Conservation (phyloP, 1,140 invertebrate species). For the Pararge aegeria region DNA sequence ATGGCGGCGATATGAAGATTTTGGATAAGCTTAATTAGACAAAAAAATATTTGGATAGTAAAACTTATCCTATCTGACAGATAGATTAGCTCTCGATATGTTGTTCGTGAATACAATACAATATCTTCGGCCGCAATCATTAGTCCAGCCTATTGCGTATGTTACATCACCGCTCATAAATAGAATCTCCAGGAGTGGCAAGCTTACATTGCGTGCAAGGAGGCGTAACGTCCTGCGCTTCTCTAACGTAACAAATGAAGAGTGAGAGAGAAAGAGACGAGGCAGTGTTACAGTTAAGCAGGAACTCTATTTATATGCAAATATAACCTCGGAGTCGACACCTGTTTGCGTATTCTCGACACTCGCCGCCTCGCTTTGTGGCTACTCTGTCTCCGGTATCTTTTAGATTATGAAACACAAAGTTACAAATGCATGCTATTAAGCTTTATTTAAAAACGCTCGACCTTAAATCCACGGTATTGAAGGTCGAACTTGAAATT, state of each 20-base stretch:
- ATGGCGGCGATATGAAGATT: no score
- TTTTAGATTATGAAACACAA: conserved; percentile 54
- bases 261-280: conserved; percentile 67
- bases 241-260: conserved; percentile 45
- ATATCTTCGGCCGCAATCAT: conserved; percentile 37
- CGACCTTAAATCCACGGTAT: conserved; percentile 1
- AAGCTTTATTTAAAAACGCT: conserved; percentile 14
- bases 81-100: no score
- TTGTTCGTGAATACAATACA: not conserved
- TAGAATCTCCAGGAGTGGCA: conserved; percentile 69
- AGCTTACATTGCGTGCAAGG: conserved; percentile 57
- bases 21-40: no score
- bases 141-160: conserved; percentile 47
- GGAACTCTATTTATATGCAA: conserved; percentile 80
- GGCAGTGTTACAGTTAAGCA: conserved; percentile 76
- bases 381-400: conserved; percentile 68
- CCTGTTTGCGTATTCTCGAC: conserved; percentile 78
- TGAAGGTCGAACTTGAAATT: conserved; percentile 14
- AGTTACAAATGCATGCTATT: conserved; percentile 32
- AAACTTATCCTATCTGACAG: no score
- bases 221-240: conserved; percentile 56
- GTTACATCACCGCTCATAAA: conserved; percentile 73
- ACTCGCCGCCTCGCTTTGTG: conserved; percentile 60
- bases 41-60: no score
- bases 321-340: conserved; percentile 77